These are phyloP conservation scores for Gymnodraco acuticeps DNA, from an alignment of 2,797 vertebrate species.

Conservation along the genomic window DNA sequence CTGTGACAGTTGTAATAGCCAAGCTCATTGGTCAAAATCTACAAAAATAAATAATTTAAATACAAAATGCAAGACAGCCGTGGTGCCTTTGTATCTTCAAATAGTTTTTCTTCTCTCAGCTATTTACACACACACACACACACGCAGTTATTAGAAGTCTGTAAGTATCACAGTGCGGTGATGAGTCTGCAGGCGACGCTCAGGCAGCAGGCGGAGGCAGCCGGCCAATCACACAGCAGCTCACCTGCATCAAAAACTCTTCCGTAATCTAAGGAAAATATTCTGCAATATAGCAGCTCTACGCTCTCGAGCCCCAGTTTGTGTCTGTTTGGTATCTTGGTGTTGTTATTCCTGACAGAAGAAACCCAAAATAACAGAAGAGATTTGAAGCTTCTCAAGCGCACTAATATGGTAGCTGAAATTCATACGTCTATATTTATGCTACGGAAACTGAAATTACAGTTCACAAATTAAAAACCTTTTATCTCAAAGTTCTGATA, in stretches of 20 bases:
- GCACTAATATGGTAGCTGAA: too few relatives aligned
- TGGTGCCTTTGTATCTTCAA: constrained; percentile 82
- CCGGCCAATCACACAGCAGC: constrained; percentile 42
- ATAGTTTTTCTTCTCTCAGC: constrained; percentile 68
- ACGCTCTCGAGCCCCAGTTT: background rate
- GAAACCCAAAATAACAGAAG: too few relatives aligned
- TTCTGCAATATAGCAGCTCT: background rate
- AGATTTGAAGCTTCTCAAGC: background rate
- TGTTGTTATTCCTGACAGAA: background rate
- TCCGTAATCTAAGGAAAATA: background rate
- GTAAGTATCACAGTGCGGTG: constrained; percentile 80
- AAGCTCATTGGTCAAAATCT: constrained; percentile 80
- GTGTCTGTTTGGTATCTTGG: background rate
- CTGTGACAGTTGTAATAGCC: constrained; percentile 76
- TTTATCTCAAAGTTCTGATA: too few relatives aligned
- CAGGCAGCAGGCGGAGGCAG: constrained; percentile 47
- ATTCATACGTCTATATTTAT: too few relatives aligned
- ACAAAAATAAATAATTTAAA: constrained; percentile 97
- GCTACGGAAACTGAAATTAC: too few relatives aligned
- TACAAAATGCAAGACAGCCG: constrained; percentile 90
- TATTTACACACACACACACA: constrained; percentile 76
- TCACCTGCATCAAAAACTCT: constrained; percentile 4
- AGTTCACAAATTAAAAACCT: too few relatives aligned
- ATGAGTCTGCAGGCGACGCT: constrained; percentile 54
- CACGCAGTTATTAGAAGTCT: constrained; percentile 71